A percentile compares a stretch with the other conserved stretches of the same genome.
phyloP scores from a whole-genome alignment of 2,113 vertebrate genomes.

The Gambusia affinis region DNA sequence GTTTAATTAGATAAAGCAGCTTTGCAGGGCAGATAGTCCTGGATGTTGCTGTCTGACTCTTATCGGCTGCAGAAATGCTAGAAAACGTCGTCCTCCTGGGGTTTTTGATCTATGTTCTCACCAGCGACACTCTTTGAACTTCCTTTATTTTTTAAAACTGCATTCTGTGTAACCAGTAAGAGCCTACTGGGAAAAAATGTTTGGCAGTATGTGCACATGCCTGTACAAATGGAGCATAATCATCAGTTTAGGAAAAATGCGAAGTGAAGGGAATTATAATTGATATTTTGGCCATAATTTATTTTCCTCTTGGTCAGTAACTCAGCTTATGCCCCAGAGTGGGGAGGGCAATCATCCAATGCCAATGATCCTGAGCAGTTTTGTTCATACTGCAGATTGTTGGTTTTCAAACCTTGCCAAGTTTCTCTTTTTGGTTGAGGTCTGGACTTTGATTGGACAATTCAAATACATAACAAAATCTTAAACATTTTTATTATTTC shows the following conservation, averaged over 20 bases:
- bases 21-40: constrained; percentile 19
- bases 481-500: background rate
- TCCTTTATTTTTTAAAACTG: constrained; percentile 4
- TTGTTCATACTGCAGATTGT: background rate
- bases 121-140: constrained; percentile 35
- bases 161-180: constrained; percentile 43
- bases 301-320: constrained; percentile 45
- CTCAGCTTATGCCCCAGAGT: constrained; percentile 29
- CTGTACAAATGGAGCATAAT: constrained; percentile 23
- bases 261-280: constrained; percentile 55
- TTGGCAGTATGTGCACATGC: constrained; percentile 7
- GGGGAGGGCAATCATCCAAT: constrained; percentile 35
- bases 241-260: constrained; percentile 61
- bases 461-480: too few species aligned
- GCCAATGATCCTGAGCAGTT: background rate
- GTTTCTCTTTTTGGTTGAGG: too few species aligned
- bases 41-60: constrained; percentile 41
- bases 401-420: too few species aligned
- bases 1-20: constrained; percentile 43
- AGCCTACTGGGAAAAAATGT: constrained; percentile 18
- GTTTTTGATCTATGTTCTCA: constrained; percentile 51
- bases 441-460: too few species aligned
- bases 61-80: constrained; percentile 54
- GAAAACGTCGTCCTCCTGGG: constrained; percentile 53
- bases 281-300: constrained; percentile 60